Percentiles rank a stretch among this genome's conserved stretches.
Evolutionary conservation across 1,140 invertebrate genomes (phyloP).

Genomic region (Metopolophium dirhodum): DNA sequence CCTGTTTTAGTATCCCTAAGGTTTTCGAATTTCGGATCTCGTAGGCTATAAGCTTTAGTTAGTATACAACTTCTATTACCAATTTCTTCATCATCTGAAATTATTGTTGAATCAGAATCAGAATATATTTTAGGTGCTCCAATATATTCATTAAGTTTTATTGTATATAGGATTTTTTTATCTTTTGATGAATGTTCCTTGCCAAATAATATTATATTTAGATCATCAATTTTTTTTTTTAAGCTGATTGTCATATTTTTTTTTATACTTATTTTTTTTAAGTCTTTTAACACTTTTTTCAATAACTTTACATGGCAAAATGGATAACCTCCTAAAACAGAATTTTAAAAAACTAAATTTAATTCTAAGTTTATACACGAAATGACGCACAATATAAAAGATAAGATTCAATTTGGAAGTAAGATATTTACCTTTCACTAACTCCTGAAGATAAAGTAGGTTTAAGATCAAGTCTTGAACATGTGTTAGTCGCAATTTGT

Average conservation of each 20-base stretch:
- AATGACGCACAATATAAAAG: neutral
- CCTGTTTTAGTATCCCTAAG: neutral
- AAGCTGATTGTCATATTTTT: rapidly evolving
- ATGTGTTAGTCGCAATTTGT: neutral
- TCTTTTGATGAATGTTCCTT: neutral
- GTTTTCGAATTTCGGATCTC: no score
- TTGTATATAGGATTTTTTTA: neutral
- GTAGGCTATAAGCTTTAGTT: no score
- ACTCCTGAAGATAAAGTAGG: neutral
- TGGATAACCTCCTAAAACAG: neutral
- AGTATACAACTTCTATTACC: no score
- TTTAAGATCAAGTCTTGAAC: neutral
- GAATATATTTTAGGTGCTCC: no score
- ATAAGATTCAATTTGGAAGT: neutral
- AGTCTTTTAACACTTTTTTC: neutral
- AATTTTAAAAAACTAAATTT: neutral
- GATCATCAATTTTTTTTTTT: neutral
- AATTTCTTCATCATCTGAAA: no score
- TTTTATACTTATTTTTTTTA: neutral
- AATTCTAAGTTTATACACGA: neutral
- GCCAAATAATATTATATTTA: neutral
- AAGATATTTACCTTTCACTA: neutral
- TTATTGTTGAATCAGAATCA: no score
- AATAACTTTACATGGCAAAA: neutral
- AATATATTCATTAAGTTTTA: no score